A percentile compares a stretch with the other conserved stretches of the same genome.
Evolutionary conservation across 1,140 invertebrate genomes (phyloP).

Genomic region (Bactericera cockerelli): DNA sequence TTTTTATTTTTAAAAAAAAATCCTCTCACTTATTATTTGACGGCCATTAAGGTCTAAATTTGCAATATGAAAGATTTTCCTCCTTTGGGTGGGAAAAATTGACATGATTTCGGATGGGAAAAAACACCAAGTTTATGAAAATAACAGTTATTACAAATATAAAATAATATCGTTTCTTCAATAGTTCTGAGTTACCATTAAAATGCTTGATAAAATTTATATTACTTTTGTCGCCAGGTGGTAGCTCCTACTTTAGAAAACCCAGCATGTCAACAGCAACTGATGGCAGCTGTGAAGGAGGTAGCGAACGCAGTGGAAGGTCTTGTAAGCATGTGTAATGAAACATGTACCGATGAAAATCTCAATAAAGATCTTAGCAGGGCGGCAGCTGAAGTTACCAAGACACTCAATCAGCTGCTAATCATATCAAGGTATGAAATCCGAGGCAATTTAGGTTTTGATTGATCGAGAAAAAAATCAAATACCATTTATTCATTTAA

Average conservation of each 20-base stretch:
- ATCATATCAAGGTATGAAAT: slow-evolving; percentile 54
- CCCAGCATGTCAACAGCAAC: slow-evolving; percentile 82
- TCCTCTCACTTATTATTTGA: too few relatives aligned
- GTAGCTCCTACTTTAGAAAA: slow-evolving; percentile 71
- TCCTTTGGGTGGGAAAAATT: too few relatives aligned
- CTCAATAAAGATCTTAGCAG: slow-evolving; percentile 58
- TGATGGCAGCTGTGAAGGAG: slow-evolving; percentile 81
- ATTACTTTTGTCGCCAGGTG: slow-evolving; percentile 41
- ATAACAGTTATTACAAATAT: too few relatives aligned
- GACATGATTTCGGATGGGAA: too few relatives aligned
- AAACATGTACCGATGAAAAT: slow-evolving; percentile 43
- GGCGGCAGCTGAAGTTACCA: slow-evolving; percentile 78
- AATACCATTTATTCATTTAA: background rate
- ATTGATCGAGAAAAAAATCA: too few relatives aligned
- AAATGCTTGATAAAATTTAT: background rate
- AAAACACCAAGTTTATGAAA: too few relatives aligned
- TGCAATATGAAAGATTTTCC: too few relatives aligned
- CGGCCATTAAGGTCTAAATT: too few relatives aligned
- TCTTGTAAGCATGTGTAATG: slow-evolving; percentile 72
- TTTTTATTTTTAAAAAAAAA: too few relatives aligned
- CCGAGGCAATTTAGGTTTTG: slow-evolving; percentile 23
- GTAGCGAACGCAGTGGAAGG: slow-evolving; percentile 84
- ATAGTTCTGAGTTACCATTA: too few relatives aligned
- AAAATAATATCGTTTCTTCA: too few relatives aligned
- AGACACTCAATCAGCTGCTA: slow-evolving; percentile 80